Conservation (phyloP, 2,113 vertebrate genomes). For the Malurus elegans region DNA sequence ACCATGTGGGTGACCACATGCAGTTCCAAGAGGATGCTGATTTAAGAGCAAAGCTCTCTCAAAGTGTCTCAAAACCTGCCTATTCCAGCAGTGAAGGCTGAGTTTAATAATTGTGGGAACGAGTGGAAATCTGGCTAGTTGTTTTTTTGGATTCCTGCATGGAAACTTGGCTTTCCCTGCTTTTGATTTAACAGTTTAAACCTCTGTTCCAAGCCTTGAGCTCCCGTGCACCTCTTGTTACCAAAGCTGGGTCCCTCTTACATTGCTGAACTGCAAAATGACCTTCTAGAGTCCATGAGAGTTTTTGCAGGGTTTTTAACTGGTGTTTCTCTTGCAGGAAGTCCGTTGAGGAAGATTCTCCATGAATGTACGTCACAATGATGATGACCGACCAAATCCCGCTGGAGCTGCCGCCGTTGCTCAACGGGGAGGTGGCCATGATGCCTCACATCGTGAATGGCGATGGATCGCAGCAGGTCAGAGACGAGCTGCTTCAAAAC, state of each 20-base stretch:
- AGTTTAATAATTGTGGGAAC: background rate
- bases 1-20: accelerated
- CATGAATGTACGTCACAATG: slow-evolving; percentile 99
- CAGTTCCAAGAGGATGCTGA: background rate
- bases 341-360: slow-evolving; percentile 88
- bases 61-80: background rate
- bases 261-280: background rate
- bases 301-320: background rate
- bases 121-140: background rate
- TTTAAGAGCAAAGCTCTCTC: background rate
- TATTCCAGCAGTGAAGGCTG: background rate
- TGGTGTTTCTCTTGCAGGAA: slow-evolving; percentile 77
- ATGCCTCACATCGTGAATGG: slow-evolving; percentile 95
- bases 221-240: accelerated
- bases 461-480: slow-evolving; percentile 94
- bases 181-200: background rate
- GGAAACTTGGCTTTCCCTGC: background rate
- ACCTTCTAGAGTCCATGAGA: background rate
- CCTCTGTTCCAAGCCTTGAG: accelerated
- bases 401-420: slow-evolving; percentile 93
- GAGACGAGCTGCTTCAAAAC: accelerated
- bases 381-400: slow-evolving; percentile 99
- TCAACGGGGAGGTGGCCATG: slow-evolving; percentile 94
- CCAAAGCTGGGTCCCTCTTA: background rate
- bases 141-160: background rate